Percentiles rank a stretch among this genome's conserved stretches.
Evolutionary conservation across 2,888 invertebrate species (phyloP).

Genomic region (Oxycera nigricornis): DNA sequence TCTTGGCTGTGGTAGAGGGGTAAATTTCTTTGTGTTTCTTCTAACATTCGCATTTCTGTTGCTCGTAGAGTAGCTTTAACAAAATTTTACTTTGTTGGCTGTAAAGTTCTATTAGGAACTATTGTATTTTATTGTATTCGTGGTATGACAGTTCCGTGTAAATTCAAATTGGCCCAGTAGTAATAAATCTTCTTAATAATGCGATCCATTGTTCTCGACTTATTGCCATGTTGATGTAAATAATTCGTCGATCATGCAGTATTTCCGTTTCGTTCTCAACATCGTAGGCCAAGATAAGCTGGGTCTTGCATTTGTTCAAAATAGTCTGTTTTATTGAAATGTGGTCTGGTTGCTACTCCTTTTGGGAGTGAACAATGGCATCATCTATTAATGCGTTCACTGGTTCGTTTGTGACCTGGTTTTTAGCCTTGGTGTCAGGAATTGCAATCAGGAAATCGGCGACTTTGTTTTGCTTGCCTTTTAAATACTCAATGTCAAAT

Average conservation of each 20-base stretch:
- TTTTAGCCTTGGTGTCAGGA: too few species aligned
- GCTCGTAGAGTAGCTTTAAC: conserved; percentile 29
- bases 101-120: conserved; percentile 7
- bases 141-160: conserved; percentile 30
- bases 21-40: conserved; percentile 39
- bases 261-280: background rate
- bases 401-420: background rate
- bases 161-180: conserved; percentile 25
- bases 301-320: conserved; percentile 39
- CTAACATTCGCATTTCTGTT: conserved; percentile 36
- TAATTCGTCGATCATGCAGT: conserved; percentile 34
- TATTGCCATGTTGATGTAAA: conserved; percentile 15
- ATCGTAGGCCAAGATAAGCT: conserved; percentile 30
- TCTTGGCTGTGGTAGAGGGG: conserved; percentile 32
- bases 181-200: background rate
- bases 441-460: conserved; percentile 5
- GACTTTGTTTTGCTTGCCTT: conserved; percentile 38
- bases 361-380: conserved; percentile 39
- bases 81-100: conserved; percentile 32
- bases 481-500: conserved; percentile 33
- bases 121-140: background rate
- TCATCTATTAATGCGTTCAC: background rate
- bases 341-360: conserved; percentile 42
- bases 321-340: conserved; percentile 34
- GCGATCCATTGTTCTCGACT: conserved; percentile 18